Conservation (phyloP, 1,140 invertebrate genomes). For the Drosophila yakuba region DNA sequence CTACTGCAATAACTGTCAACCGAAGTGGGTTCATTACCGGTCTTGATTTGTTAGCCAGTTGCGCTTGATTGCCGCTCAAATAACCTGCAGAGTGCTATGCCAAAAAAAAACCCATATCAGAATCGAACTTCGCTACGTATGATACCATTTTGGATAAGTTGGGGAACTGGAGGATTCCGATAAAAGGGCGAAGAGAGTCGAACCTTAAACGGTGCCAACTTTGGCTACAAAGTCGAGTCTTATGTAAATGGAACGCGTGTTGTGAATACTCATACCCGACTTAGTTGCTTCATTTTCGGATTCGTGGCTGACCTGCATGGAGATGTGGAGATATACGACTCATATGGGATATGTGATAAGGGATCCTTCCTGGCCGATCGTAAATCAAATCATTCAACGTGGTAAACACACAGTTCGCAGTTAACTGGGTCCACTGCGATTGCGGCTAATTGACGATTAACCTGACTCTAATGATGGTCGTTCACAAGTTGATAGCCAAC, state of each 20-base stretch:
- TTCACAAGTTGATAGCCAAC: conserved; percentile 37
- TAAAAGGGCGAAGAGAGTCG: conserved; percentile 11
- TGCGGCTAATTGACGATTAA: conserved; percentile 70
- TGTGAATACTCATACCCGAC: conserved; percentile 26
- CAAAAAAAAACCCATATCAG: not conserved
- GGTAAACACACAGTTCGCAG: conserved; percentile 23
- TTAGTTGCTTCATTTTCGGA: conserved; percentile 10
- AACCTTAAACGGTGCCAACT: conserved; percentile 57
- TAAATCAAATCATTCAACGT: conserved; percentile 70
- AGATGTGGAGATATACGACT: not conserved
- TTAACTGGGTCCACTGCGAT: conserved; percentile 32
- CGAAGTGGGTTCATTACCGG: conserved; percentile 57
- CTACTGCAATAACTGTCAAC: conserved; percentile 41
- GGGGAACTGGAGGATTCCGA: conserved; percentile 1
- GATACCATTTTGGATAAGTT: not conserved
- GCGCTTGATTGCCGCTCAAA: conserved; percentile 76
- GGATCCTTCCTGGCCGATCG: conserved; percentile 15
- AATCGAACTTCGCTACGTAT: conserved; percentile 5
- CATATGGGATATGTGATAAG: not conserved
- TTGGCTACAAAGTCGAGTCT: too few relatives aligned
- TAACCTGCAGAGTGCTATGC: conserved; percentile 61
- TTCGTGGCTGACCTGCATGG: not conserved
- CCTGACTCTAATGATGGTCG: conserved; percentile 58
- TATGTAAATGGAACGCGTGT: conserved; percentile 35
- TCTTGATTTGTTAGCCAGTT: conserved; percentile 49